Evolutionary conservation across 2,888 invertebrate species (phyloP).

Genomic region (Ophraella communa): DNA sequence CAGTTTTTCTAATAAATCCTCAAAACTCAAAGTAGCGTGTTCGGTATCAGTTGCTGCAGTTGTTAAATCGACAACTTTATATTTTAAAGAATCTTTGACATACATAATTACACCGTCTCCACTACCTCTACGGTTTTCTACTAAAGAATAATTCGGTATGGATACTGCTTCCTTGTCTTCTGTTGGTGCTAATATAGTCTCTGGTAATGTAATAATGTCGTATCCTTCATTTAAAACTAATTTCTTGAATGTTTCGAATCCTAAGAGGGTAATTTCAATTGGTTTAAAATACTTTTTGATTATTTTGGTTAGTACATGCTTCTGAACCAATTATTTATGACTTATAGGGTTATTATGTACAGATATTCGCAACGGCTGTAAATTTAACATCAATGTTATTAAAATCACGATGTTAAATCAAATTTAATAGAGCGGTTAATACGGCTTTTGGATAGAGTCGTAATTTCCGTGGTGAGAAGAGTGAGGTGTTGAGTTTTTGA

Average conservation of each 20-base stretch:
- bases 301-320: too few species aligned
- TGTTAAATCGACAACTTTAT: constrained; percentile 50
- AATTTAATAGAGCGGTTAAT: too few species aligned
- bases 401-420: too few species aligned
- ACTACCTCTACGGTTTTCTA: constrained; percentile 48
- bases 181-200: constrained; percentile 48
- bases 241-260: constrained; percentile 50
- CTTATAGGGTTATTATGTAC: too few species aligned
- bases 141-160: constrained; percentile 50
- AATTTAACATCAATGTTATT: too few species aligned
- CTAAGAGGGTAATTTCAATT: constrained; percentile 34
- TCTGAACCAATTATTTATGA: too few species aligned
- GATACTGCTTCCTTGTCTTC: constrained; percentile 49
- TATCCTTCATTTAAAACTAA: constrained; percentile 50
- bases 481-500: too few species aligned
- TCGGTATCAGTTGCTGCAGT: constrained; percentile 42
- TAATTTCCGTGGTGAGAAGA: too few species aligned
- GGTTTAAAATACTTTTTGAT: background rate
- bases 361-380: too few species aligned
- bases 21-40: constrained; percentile 43
- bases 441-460: too few species aligned
- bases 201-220: constrained; percentile 50
- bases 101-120: constrained; percentile 51
- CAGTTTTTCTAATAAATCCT: constrained; percentile 47
- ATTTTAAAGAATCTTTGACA: constrained; percentile 52